Conservation (phyloP, 2,888 invertebrate species). For the Amphiduros pacificus region DNA sequence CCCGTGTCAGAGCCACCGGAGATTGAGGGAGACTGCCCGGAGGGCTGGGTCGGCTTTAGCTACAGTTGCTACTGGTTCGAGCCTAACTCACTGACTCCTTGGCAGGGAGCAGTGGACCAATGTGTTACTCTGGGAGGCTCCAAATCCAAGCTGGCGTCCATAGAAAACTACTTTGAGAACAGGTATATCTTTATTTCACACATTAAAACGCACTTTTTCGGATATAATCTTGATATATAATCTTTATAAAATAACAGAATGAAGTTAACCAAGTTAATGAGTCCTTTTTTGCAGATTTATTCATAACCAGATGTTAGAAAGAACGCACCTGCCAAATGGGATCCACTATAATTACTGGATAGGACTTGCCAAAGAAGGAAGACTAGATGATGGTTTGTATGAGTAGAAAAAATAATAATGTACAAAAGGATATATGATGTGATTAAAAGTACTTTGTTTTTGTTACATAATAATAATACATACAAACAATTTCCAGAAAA, state of each 20-base stretch:
- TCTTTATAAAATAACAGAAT: too few species aligned
- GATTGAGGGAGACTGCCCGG: slow-evolving; percentile 17
- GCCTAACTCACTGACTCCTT: slow-evolving; percentile 12
- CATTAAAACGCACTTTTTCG: too few species aligned
- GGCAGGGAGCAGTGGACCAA: slow-evolving; percentile 16
- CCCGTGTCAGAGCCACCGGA: neutral
- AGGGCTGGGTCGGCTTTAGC: slow-evolving; percentile 17
- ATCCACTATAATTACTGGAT: slow-evolving; percentile 15
- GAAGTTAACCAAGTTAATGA: too few species aligned
- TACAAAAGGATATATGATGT: too few species aligned
- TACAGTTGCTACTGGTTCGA: slow-evolving; percentile 21
- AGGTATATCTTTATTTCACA: too few species aligned
- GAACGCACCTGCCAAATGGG: neutral
- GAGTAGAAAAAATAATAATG: too few species aligned
- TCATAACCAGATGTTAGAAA: slow-evolving; percentile 1
- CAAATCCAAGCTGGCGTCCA: neutral
- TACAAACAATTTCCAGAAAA: too few species aligned
- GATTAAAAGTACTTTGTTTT: too few species aligned
- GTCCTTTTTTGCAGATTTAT: too few species aligned
- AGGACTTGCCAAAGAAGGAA: slow-evolving; percentile 16
- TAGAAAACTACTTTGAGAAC: neutral
- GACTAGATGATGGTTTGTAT: too few species aligned
- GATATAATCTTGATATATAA: too few species aligned
- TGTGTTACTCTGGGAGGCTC: neutral
- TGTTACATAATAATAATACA: too few species aligned